Percentiles rank a stretch among this genome's conserved stretches.
phyloP scores from a whole-genome alignment of 2,888 invertebrate species.

The Selenia dentaria region DNA sequence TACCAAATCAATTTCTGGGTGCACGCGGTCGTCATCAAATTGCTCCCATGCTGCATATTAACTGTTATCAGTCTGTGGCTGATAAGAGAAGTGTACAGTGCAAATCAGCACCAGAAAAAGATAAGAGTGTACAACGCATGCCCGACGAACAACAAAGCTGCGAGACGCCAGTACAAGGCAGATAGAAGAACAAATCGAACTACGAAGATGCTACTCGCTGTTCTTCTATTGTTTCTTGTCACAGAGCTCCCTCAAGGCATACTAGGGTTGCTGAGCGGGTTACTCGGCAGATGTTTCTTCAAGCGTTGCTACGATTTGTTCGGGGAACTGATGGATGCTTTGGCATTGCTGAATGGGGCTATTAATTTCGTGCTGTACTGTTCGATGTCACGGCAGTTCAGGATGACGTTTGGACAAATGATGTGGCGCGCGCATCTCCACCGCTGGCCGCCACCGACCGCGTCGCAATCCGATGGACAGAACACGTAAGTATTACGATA shows the following conservation, averaged over 20 bases:
- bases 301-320: slow-evolving; percentile 91
- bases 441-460: slow-evolving; percentile 74
- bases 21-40: slow-evolving; percentile 91
- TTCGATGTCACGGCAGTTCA: slow-evolving; percentile 97
- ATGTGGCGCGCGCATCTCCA: slow-evolving; percentile 75
- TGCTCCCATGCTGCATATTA: slow-evolving; percentile 91
- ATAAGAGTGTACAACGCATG: slow-evolving; percentile 77
- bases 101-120: slow-evolving; percentile 87
- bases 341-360: slow-evolving; percentile 95
- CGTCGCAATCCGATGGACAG: slow-evolving; percentile 85
- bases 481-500: slow-evolving; percentile 82
- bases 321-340: slow-evolving; percentile 95
- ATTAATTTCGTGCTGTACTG: slow-evolving; percentile 98
- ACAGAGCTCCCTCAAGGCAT: slow-evolving; percentile 95
- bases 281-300: slow-evolving; percentile 89
- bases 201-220: slow-evolving; percentile 95
- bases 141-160: slow-evolving; percentile 64
- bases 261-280: slow-evolving; percentile 73
- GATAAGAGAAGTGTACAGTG: slow-evolving; percentile 89
- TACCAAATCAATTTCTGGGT: slow-evolving; percentile 92
- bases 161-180: slow-evolving; percentile 69
- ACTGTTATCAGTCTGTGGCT: slow-evolving; percentile 90
- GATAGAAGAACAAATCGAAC: slow-evolving; percentile 89
- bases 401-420: slow-evolving; percentile 82
- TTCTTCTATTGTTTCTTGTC: slow-evolving; percentile 92